Base-by-base conservation (phyloP, 2,888 invertebrate species). In the Parnassius glacialis region DNA sequence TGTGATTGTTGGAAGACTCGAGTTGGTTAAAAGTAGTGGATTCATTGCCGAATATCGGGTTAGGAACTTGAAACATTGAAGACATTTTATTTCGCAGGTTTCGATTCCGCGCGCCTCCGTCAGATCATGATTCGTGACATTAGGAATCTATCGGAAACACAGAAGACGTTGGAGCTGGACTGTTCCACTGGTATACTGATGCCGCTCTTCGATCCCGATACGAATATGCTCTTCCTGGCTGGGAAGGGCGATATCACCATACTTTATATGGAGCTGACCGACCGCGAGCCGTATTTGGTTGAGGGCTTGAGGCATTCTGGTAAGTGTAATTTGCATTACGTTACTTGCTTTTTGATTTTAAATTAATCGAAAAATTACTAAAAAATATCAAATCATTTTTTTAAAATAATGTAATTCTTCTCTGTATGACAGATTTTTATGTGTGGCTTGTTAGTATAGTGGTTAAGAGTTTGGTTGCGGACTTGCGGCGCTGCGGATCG, bases 211-310 rank as follows among this genome's bases (percentile, higher is more conserved):
- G 99, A 99, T 87, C 91, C 96, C 12, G 98, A 99, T 78, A 98
- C 99, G 50, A 96, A 96, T 73, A 98, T 99, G 97, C 92, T 98
- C 65, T 98, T 98, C 92, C 90, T 99, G 63, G 97, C 97, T 61
- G 98, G 98, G 50, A 98, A 98, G 92, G 98, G 97, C 9, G 98
- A 98, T 76, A 97, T 97, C 0, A 96, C 96, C 1, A 96, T 99
- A 65, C 93, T 95, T 64, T 98, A 98, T 75, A 93, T 97, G 93
- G 98, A 99, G 90, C 94, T 98, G 1, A 95, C 95, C 53, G 97
- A 98, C 67, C 94, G 96, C 73, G 97, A 97, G 77, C 98, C 98
- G 0, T 97, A 94, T 81, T 87, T 98, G n/a, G 95, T 96, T 62
- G 97, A 97, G 83, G 97, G 98, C 25, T 87, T 96, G 66, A 93